phyloP scores from a whole-genome alignment of 2,797 vertebrate species.

The Pantherophis vulpinus region DNA sequence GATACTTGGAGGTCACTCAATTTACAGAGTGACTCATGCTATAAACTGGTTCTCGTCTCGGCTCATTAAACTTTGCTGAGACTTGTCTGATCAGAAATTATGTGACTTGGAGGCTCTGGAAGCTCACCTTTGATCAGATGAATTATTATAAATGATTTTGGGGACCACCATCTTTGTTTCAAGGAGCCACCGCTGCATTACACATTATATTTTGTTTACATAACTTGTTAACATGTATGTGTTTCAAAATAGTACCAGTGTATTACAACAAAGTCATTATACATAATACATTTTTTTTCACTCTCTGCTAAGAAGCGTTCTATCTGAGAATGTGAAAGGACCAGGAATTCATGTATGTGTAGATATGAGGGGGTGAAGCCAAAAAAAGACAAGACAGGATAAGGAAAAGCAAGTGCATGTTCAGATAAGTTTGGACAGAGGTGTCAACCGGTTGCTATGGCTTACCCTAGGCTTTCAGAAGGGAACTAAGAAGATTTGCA shows the following conservation, averaged over 20 bases:
- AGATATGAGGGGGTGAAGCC: conserved; percentile 1
- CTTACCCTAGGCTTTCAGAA: neutral
- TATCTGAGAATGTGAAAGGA: neutral
- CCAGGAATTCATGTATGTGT: neutral
- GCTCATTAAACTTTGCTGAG: neutral
- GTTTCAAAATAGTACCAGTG: neutral
- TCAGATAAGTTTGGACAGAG: conserved; percentile 2
- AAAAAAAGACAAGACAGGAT: neutral
- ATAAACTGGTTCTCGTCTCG: neutral
- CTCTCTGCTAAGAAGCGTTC: neutral
- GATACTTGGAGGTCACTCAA: conserved; percentile 19
- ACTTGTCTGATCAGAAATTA: neutral
- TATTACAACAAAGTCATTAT: neutral
- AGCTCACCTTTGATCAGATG: neutral
- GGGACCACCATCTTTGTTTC: neutral
- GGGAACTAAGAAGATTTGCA: neutral
- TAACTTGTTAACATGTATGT: neutral
- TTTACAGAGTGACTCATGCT: conserved; percentile 3
- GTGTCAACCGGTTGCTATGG: neutral
- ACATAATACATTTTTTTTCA: neutral
- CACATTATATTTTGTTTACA: neutral
- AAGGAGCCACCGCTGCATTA: neutral
- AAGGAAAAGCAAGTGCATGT: neutral
- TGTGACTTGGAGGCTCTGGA: fast-evolving
- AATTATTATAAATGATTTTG: neutral